A percentile compares a stretch with the other conserved stretches of the same genome.
These are phyloP conservation scores for Troides aeacus DNA, from an alignment of 2,888 invertebrate genomes.

Conservation along the genomic window DNA sequence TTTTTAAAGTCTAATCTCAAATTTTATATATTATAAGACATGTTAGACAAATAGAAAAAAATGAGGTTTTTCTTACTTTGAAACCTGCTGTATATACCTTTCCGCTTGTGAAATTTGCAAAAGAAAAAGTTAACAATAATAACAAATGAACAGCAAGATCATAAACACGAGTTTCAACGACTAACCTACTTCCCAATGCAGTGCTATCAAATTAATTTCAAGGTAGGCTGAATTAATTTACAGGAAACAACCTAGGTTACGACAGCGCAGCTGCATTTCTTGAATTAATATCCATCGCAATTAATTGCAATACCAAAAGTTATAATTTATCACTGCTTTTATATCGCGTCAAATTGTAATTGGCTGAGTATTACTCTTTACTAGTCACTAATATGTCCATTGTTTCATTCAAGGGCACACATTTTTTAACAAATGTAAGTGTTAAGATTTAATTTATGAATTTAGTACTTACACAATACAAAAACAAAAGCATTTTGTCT, in stretches of 20 bases:
- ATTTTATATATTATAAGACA: too few relatives aligned
- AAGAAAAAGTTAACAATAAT: too few relatives aligned
- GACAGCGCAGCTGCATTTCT: constrained; percentile 2
- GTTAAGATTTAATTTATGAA: too few relatives aligned
- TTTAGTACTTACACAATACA: too few relatives aligned
- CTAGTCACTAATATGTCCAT: not conserved
- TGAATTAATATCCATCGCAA: not conserved
- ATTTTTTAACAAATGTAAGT: too few relatives aligned
- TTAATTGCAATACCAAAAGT: not conserved
- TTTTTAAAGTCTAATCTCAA: too few relatives aligned
- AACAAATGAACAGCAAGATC: not conserved
- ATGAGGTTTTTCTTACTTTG: too few relatives aligned
- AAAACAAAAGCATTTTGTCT: too few relatives aligned
- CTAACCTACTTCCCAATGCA: constrained; percentile 16
- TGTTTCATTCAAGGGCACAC: too few relatives aligned
- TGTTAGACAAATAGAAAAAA: too few relatives aligned
- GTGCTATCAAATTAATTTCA: constrained; percentile 25
- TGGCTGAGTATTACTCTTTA: not conserved
- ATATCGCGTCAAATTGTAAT: not conserved
- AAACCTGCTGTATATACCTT: too few relatives aligned
- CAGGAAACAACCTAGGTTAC: constrained; percentile 7
- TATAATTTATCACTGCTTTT: not conserved
- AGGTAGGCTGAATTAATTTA: constrained; percentile 17
- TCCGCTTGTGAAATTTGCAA: too few relatives aligned
- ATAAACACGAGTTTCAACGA: not conserved